phyloP scores from a whole-genome alignment of 2,113 vertebrate species.

The Lasiurus cinereus region DNA sequence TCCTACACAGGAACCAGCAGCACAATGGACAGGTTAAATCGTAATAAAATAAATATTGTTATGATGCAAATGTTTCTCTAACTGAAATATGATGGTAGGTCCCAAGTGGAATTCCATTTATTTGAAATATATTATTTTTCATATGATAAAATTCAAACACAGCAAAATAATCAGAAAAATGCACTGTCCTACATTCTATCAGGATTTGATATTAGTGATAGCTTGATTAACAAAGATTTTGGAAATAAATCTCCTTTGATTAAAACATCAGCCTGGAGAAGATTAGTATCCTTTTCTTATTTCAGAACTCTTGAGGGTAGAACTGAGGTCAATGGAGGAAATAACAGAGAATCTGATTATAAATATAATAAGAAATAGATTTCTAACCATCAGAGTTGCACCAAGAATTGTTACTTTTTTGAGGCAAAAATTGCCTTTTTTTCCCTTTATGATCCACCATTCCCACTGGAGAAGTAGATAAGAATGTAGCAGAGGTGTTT shows the following conservation, averaged over 20 bases:
- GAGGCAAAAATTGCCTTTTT: no score
- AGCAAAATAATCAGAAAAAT: conserved; percentile 63
- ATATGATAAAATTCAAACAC: conserved; percentile 60
- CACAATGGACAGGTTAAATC: conserved; percentile 37
- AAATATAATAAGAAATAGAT: conserved; percentile 38
- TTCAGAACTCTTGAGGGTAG: neutral
- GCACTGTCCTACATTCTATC: conserved; percentile 29
- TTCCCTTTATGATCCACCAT: no score
- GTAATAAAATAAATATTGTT: conserved; percentile 33
- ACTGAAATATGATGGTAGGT: conserved; percentile 41
- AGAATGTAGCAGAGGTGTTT: neutral
- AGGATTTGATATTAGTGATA: conserved; percentile 55
- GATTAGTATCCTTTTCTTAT: conserved; percentile 26
- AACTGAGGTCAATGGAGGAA: neutral
- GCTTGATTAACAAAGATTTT: conserved; percentile 58
- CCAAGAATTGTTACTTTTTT: neutral
- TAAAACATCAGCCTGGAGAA: conserved; percentile 27
- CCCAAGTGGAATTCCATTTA: conserved; percentile 50
- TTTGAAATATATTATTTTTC: conserved; percentile 40
- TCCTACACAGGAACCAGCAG: neutral
- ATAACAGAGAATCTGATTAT: neutral
- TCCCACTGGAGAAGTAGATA: neutral
- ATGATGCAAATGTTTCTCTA: conserved; percentile 44
- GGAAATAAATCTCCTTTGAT: conserved; percentile 59
- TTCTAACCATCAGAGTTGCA: neutral